Percentiles rank a stretch among this genome's conserved stretches.
phyloP scores from a whole-genome alignment of 2,797 vertebrate species.

The Telmatherina bonti region DNA sequence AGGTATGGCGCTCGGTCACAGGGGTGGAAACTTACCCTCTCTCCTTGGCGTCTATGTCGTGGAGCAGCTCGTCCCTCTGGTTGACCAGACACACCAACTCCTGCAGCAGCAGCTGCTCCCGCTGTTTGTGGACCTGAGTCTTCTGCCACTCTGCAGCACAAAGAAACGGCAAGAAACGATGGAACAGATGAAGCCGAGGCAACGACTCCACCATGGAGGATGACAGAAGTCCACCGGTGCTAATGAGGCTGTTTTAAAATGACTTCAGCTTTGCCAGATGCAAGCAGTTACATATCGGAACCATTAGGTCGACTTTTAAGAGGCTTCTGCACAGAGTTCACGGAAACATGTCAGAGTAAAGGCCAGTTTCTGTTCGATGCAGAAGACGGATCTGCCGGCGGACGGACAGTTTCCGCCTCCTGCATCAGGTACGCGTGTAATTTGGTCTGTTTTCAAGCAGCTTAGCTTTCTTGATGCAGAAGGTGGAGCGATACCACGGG shows the following conservation, averaged over 20 bases:
- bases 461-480: no score
- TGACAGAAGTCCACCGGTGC: neutral
- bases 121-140: conserved; percentile 83
- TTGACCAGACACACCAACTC: conserved; percentile 92
- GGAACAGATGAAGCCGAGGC: neutral
- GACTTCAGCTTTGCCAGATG: neutral
- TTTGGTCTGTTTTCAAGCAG: no score
- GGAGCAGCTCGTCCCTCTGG: conserved; percentile 90
- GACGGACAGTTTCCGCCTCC: no score
- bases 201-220: neutral
- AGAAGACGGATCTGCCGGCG: no score
- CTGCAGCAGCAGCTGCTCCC: conserved; percentile 89
- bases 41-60: conserved; percentile 89
- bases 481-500: no score
- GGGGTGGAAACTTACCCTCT: conserved; percentile 81
- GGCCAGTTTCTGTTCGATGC: no score
- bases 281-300: neutral
- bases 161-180: neutral
- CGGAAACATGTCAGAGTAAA: no score
- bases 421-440: no score
- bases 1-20: neutral
- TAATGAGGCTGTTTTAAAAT: neutral
- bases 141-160: conserved; percentile 87
- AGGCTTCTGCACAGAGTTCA: no score
- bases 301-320: no score